Evolutionary conservation across 92 coral and sea anemone genomes (phyloP).

Genomic region (Micromussa lordhowensis): DNA sequence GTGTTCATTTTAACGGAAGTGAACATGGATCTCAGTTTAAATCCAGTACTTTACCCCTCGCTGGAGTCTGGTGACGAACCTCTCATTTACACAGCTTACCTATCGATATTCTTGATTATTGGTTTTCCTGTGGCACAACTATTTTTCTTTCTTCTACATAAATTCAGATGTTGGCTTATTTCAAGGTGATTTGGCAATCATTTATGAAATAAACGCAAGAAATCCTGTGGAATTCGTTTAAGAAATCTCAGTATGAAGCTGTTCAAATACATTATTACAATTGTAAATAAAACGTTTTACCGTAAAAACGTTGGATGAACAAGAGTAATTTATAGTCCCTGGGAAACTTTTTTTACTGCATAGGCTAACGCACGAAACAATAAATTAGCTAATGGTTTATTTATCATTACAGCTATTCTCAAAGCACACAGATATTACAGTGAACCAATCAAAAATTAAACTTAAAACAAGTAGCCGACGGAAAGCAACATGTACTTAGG

Average conservation of each 20-base stretch:
- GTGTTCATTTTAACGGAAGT: constrained; percentile 72
- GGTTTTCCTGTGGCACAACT: constrained; percentile 80
- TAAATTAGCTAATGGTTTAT: too few species aligned
- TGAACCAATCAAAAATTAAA: too few species aligned
- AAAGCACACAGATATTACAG: too few species aligned
- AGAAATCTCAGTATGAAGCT: neutral
- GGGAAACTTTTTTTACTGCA: too few species aligned
- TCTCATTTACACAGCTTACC: constrained; percentile 78
- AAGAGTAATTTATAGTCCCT: too few species aligned
- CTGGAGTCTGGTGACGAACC: constrained; percentile 76
- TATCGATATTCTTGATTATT: constrained; percentile 71
- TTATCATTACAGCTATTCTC: too few species aligned
- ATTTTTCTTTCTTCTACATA: constrained; percentile 72
- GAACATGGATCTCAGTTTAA: constrained; percentile 52
- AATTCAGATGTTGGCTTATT: constrained; percentile 46
- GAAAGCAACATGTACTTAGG: too few species aligned
- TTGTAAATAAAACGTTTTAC: neutral
- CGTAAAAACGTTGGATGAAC: too few species aligned
- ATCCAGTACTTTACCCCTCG: constrained; percentile 77
- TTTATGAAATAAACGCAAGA: neutral
- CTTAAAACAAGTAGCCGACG: too few species aligned
- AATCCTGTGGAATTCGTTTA: neutral
- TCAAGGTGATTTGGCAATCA: constrained; percentile 2
- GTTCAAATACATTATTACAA: neutral
- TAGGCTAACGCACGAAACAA: too few species aligned